phyloP scores from a whole-genome alignment of 2,888 invertebrate genomes.

The Synanthedon vespiformis region DNA sequence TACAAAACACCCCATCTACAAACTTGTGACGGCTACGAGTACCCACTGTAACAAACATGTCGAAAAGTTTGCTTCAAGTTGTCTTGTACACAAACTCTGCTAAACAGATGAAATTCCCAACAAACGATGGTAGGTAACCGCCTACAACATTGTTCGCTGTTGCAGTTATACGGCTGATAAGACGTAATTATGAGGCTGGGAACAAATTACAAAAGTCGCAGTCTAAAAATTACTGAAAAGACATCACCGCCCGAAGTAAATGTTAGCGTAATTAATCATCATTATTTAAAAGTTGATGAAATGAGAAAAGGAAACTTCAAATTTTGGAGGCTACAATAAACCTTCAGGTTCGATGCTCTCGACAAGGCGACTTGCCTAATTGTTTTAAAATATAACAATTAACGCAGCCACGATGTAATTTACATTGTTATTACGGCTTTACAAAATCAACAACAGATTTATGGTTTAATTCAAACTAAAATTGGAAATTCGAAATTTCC shows the following conservation, averaged over 20 bases:
- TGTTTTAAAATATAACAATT: not conserved
- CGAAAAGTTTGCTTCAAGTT: conserved; percentile 24
- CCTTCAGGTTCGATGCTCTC: not conserved
- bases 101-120: conserved; percentile 21
- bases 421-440: too few species aligned
- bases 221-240: not conserved
- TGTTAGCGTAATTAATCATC: not conserved
- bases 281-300: not conserved
- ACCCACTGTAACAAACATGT: conserved; percentile 23
- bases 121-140: conserved; percentile 7
- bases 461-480: too few species aligned
- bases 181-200: too few species aligned
- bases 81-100: conserved; percentile 19
- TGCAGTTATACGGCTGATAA: too few species aligned
- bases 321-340: too few species aligned
- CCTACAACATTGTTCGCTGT: conserved; percentile 4
- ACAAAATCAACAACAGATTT: too few species aligned
- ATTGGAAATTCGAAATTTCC: too few species aligned
- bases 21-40: conserved; percentile 28
- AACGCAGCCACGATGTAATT: not conserved
- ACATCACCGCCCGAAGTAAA: not conserved
- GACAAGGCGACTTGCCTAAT: not conserved
- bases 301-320: not conserved
- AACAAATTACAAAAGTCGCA: not conserved
- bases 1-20: conserved; percentile 3